Evolutionary conservation across 2,888 invertebrate species (phyloP).

Genomic region (Magallana nippona): DNA sequence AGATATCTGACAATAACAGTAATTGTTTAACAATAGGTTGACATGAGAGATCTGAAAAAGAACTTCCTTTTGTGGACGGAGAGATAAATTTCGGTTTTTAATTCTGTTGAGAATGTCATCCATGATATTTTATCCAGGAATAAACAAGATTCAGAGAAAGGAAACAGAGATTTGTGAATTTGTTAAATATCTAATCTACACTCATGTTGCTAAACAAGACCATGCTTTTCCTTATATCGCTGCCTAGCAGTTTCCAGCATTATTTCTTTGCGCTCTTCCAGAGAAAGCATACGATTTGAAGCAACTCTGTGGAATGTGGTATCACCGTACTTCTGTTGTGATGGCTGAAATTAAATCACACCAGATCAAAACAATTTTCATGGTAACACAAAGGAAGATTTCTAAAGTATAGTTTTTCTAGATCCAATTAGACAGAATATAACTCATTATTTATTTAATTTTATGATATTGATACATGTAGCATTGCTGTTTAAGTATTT

Average conservation of each 20-base stretch:
- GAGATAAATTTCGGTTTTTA: neutral
- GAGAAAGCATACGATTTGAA: constrained; percentile 86
- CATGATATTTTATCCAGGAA: neutral
- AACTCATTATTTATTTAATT: too few relatives aligned
- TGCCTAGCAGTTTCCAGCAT: constrained; percentile 89
- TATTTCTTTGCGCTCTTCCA: constrained; percentile 88
- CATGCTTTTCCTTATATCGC: constrained; percentile 89
- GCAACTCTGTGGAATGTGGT: constrained; percentile 81
- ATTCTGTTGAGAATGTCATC: neutral
- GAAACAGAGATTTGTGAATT: neutral
- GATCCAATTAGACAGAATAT: neutral
- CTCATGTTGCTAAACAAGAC: constrained; percentile 43
- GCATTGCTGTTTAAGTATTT: too few relatives aligned
- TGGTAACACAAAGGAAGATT: too few relatives aligned
- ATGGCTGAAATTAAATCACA: constrained; percentile 44
- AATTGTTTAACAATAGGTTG: too few relatives aligned
- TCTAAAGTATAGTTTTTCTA: neutral
- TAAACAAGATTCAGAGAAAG: neutral
- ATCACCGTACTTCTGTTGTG: constrained; percentile 70
- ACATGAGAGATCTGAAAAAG: too few relatives aligned
- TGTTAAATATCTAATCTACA: neutral
- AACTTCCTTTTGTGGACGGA: constrained; percentile 3
- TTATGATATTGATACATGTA: too few relatives aligned
- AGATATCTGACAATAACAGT: too few relatives aligned
- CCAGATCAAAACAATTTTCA: too few relatives aligned